These are phyloP conservation scores for Datnioides undecimradiatus DNA, from an alignment of 2,113 vertebrate genomes.

Conservation along the genomic window DNA sequence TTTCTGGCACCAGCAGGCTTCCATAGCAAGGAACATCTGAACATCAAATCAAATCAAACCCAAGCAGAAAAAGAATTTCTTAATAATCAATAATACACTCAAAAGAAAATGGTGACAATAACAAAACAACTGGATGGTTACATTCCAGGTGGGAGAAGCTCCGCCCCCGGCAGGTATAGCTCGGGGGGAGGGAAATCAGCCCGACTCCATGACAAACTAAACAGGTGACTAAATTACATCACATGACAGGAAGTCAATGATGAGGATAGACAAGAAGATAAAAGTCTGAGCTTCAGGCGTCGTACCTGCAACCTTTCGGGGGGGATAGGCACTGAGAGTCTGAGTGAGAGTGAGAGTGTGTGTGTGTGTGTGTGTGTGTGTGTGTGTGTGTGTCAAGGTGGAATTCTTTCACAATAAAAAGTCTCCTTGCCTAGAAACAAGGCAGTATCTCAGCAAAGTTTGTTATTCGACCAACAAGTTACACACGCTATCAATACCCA, in stretches of 20 bases:
- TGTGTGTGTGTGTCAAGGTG: not conserved
- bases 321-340: conserved; percentile 21
- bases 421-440: too few relatives aligned
- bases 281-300: conserved; percentile 30
- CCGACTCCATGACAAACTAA: not conserved
- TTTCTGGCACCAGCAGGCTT: conserved; percentile 32
- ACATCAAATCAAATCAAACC: conserved; percentile 1
- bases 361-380: conserved; percentile 16
- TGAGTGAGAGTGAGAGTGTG: not conserved
- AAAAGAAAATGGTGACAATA: not conserved
- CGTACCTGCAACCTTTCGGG: conserved; percentile 12
- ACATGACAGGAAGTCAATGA: conserved; percentile 6
- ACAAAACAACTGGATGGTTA: not conserved
- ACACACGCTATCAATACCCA: too few relatives aligned
- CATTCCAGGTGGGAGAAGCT: conserved; percentile 26
- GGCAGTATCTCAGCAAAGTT: too few relatives aligned
- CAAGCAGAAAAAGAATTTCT: conserved; percentile 1
- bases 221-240: conserved; percentile 11
- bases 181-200: too few relatives aligned
- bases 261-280: not conserved
- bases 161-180: not conserved
- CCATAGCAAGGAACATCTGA: not conserved
- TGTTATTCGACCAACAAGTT: too few relatives aligned
- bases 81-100: not conserved
- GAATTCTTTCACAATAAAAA: too few relatives aligned